Base-by-base conservation (phyloP, 1,140 invertebrate species). In the Euura saliciscinereae region DNA sequence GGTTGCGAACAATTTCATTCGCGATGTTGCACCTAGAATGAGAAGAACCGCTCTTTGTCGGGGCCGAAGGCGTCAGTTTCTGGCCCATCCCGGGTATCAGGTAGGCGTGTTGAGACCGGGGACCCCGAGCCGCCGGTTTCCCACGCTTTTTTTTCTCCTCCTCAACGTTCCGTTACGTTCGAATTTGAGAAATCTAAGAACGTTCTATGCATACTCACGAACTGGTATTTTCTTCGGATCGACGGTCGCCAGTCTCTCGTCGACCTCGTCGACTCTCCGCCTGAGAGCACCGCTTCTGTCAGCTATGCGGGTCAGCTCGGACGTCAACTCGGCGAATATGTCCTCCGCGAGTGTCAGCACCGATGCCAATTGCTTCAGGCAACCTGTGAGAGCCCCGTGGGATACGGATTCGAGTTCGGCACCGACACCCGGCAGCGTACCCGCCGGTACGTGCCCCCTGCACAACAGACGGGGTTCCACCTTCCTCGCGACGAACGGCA, bases 181-280 rank as follows among this genome's bases (percentile, higher is more conserved):
- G 28, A 28, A 28, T 28, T 28, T 28, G 28, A 28, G 28, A 28
- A 28, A 28, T 28, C 28, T 28, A 28, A 28, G 1, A 1, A 28
- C 28, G 28, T 28, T 28, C 28, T 0, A 28, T 1, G 28, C 5
- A 28, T 42, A 90, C 90, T 91, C 82, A 91, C 90, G 90, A 79
- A 91, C 89, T 82, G 87, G 82, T 66, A 90, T 87, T 74, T 88
- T 88, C 79, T 89, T 90, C 7, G 90, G 89, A 78, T 91, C 89
- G 68, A 90, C 78, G 59, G 75, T 79, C 11, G 75, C 68, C 45
- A 89, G 83, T 46, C 78, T 78, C 65, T 83, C 80, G 45, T 88
- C 85, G 65, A 90, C 77, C 66, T 80, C 78, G 73, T 85, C 79
- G 66, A 91, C 78, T 73, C 87, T 84, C 43, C 79, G 78, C 5